A percentile compares a stretch with the other conserved stretches of the same genome.
These are phyloP conservation scores for Liasis olivaceus DNA, from an alignment of 2,797 vertebrate genomes.

Conservation along the genomic window DNA sequence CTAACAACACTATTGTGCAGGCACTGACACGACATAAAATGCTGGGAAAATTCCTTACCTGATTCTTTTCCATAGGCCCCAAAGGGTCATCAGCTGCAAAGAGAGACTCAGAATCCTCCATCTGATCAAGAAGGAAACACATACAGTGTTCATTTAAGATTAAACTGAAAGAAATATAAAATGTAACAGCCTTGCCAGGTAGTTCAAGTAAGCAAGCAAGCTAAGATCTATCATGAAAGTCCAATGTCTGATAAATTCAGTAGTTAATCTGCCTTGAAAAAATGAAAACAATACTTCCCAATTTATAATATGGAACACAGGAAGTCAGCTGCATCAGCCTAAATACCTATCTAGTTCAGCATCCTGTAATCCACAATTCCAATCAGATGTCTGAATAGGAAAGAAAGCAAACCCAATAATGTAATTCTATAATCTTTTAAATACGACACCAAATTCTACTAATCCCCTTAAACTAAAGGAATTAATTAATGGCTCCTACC, in stretches of 20 bases:
- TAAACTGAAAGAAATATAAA: not conserved
- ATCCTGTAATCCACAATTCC: not conserved
- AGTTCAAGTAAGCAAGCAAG: not conserved
- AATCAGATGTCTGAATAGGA: not conserved
- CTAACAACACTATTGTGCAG: not conserved
- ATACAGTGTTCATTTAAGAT: not conserved
- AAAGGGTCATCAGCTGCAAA: conserved; percentile 57
- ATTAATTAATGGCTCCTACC: conserved; percentile 20
- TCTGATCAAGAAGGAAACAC: not conserved
- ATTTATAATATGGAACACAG: not conserved
- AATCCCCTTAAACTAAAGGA: not conserved
- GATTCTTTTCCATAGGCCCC: conserved; percentile 47
- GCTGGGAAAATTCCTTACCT: conserved; percentile 29
- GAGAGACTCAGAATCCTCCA: conserved; percentile 42
- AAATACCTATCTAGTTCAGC: not conserved
- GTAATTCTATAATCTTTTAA: not conserved
- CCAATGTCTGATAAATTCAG: not conserved
- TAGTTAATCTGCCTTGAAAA: not conserved
- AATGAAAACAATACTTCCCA: no score
- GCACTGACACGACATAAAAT: not conserved
- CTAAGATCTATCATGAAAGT: not conserved
- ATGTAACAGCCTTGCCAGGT: not conserved
- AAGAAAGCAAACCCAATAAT: not conserved
- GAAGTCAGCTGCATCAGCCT: not conserved
- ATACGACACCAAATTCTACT: not conserved